phyloP scores from a whole-genome alignment of 2,797 vertebrate species.

The Lutjanus argentimaculatus region DNA sequence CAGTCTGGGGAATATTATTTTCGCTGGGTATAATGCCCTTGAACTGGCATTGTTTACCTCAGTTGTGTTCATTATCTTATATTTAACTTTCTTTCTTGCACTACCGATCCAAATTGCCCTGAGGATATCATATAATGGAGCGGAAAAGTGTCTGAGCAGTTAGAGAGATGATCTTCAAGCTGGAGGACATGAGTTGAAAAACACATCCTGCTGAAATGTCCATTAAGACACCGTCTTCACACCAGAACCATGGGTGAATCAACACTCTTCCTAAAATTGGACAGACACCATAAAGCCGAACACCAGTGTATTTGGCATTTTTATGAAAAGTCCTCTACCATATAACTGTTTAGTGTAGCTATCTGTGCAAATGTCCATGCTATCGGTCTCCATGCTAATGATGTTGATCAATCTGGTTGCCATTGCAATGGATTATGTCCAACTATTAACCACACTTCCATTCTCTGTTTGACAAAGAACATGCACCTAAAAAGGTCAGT shows the following conservation, averaged over 20 bases:
- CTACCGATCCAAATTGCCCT: not conserved
- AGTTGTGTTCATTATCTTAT: slow-evolving; percentile 28
- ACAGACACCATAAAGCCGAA: not conserved
- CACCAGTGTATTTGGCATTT: too few species aligned
- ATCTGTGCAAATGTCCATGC: too few species aligned
- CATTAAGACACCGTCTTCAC: not conserved
- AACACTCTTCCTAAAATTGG: not conserved
- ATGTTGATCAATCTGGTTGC: too few species aligned
- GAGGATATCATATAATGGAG: slow-evolving; percentile 23
- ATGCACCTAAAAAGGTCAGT: too few species aligned
- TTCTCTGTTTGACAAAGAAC: too few species aligned
- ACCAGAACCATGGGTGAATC: not conserved
- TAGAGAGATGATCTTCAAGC: slow-evolving; percentile 12
- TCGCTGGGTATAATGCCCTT: slow-evolving; percentile 3
- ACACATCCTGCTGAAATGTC: slow-evolving; percentile 9
- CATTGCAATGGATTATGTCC: too few species aligned
- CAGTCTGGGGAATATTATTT: slow-evolving; percentile 7
- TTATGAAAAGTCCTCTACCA: too few species aligned
- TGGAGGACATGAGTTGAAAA: slow-evolving; percentile 8
- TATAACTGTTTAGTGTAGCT: too few species aligned
- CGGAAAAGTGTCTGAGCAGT: not conserved
- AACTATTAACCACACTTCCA: too few species aligned
- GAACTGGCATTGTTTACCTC: slow-evolving; percentile 21
- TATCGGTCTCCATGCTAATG: too few species aligned
- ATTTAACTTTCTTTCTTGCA: slow-evolving; percentile 14